phyloP scores from a whole-genome alignment of 2,888 invertebrate species.

The Heteromyza rotundicornis region DNA sequence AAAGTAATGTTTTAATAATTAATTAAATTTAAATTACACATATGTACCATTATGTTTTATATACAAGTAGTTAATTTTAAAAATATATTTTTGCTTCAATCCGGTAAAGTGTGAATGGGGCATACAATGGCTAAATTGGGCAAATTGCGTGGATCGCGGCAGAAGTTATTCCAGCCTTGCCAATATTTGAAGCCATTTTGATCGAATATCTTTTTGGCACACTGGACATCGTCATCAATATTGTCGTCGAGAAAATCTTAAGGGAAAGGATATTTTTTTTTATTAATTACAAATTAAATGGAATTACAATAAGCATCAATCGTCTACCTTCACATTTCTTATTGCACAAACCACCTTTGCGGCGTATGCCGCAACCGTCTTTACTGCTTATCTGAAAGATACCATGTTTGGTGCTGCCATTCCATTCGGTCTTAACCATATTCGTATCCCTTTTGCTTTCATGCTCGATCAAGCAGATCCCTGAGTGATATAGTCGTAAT shows the following conservation, averaged over 20 bases:
- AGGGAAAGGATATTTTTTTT: too few relatives aligned
- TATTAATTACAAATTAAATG: too few relatives aligned
- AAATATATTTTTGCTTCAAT: too few relatives aligned
- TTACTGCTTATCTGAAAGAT: conserved; percentile 74
- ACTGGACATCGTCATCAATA: conserved; percentile 70
- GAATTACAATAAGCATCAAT: too few relatives aligned
- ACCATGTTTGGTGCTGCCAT: conserved; percentile 70
- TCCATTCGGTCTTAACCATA: conserved; percentile 67
- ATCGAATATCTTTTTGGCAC: conserved; percentile 69
- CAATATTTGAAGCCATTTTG: conserved; percentile 66
- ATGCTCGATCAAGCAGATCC: conserved; percentile 65
- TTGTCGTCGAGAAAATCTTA: conserved; percentile 72
- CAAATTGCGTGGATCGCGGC: conserved; percentile 46
- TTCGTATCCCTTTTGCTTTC: conserved; percentile 70
- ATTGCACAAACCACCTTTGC: conserved; percentile 72
- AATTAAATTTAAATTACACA: too few relatives aligned
- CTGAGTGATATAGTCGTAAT: too few relatives aligned
- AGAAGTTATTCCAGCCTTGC: conserved; percentile 52
- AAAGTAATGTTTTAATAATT: too few relatives aligned
- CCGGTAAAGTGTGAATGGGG: conserved; percentile 27
- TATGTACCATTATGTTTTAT: too few relatives aligned
- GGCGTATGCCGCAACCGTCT: conserved; percentile 73
- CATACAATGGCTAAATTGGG: conserved; percentile 50
- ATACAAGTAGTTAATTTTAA: too few relatives aligned
- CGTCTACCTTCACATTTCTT: conserved; percentile 78